phyloP scores from a whole-genome alignment of 2,113 vertebrate species.

The Forbesichthys agassizii region DNA sequence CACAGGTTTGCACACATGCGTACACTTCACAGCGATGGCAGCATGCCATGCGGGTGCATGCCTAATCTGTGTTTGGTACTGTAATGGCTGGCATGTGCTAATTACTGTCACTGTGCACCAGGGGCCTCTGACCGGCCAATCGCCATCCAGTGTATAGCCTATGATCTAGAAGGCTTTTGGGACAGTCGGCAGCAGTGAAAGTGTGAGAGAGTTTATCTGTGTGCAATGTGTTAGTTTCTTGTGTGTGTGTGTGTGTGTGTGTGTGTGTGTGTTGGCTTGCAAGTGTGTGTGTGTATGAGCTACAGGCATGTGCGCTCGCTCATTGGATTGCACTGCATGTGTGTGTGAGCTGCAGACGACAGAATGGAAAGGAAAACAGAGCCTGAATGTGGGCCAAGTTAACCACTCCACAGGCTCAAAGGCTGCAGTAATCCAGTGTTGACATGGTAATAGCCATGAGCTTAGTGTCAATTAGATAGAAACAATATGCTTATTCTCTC shows the following conservation, averaged over 20 bases:
- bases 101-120: slow-evolving; percentile 87
- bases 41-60: slow-evolving; percentile 83
- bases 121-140: slow-evolving; percentile 72
- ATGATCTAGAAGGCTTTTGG: slow-evolving; percentile 67
- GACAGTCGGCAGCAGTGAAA: slow-evolving; percentile 51
- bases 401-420: slow-evolving; percentile 74
- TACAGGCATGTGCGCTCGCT: slow-evolving; percentile 39
- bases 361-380: slow-evolving; percentile 76
- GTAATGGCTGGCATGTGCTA: slow-evolving; percentile 98
- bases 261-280: slow-evolving; percentile 22
- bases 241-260: neutral
- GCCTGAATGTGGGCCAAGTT: slow-evolving; percentile 73
- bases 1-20: slow-evolving; percentile 59
- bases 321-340: slow-evolving; percentile 36
- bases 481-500: slow-evolving; percentile 74
- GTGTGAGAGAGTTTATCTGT: slow-evolving; percentile 15
- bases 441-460: slow-evolving; percentile 77
- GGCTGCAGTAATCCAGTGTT: slow-evolving; percentile 77
- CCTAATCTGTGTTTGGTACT: slow-evolving; percentile 82
- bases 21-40: slow-evolving; percentile 78
- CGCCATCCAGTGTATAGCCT: slow-evolving; percentile 54
- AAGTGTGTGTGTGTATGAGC: slow-evolving; percentile 51
- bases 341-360: slow-evolving; percentile 63
- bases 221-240: neutral
- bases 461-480: slow-evolving; percentile 80